Conservation (phyloP, 2,888 invertebrate genomes). For the Amphimallon solstitiale region DNA sequence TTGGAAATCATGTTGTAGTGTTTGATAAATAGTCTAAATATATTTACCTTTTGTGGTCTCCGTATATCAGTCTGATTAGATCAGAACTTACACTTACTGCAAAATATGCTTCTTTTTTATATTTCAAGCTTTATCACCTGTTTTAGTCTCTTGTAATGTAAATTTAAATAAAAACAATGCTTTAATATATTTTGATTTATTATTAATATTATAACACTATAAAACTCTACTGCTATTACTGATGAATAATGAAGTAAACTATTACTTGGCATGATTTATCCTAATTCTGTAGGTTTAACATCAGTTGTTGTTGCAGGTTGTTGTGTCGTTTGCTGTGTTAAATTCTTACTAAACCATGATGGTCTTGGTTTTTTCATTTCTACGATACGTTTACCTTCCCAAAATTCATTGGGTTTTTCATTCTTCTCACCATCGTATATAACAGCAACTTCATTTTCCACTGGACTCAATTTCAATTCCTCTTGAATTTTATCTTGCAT, state of each 20-base stretch:
- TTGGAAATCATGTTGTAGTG: too few relatives aligned
- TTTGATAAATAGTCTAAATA: too few relatives aligned
- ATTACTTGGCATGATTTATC: constrained; percentile 60
- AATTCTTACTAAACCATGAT: constrained; percentile 87
- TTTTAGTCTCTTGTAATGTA: too few relatives aligned
- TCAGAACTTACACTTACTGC: too few relatives aligned
- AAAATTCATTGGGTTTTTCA: constrained; percentile 69
- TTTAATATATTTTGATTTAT: background rate
- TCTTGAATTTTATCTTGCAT: constrained; percentile 81
- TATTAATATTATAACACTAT: background rate
- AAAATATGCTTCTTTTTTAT: too few relatives aligned
- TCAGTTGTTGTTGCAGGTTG: constrained; percentile 76
- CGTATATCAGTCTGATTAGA: too few relatives aligned
- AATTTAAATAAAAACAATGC: too few relatives aligned
- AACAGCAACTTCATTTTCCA: constrained; percentile 87
- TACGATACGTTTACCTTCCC: constrained; percentile 80
- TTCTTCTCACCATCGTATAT: constrained; percentile 85
- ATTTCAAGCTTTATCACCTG: too few relatives aligned
- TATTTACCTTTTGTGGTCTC: too few relatives aligned
- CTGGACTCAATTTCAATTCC: constrained; percentile 75
- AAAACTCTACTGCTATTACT: background rate
- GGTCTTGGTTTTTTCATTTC: constrained; percentile 89
- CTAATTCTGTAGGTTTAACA: constrained; percentile 78
- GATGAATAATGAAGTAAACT: background rate
- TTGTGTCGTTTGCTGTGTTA: constrained; percentile 82